Percentiles rank a stretch among this genome's conserved stretches.
Evolutionary conservation across 2,888 invertebrate species (phyloP).

Genomic region (Allygus modestus): DNA sequence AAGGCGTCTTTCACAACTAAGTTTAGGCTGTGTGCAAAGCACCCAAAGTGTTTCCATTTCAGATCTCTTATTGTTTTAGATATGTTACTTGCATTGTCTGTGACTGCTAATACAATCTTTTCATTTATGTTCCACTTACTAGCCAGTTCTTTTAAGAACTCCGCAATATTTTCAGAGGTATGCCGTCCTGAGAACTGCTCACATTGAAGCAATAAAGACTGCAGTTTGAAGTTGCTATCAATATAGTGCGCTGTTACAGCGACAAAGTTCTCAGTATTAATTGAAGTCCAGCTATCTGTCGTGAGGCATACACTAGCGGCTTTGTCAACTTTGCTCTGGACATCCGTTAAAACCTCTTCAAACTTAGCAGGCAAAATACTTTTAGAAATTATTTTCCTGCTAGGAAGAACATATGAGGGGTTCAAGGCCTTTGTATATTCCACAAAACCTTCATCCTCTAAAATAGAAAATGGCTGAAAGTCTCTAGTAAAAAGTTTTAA

Average conservation of each 20-base stretch:
- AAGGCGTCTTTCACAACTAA: neutral
- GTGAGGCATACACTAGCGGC: slow-evolving; percentile 39
- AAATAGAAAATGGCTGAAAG: slow-evolving; percentile 55
- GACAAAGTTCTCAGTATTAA: slow-evolving; percentile 37
- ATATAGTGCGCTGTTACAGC: slow-evolving; percentile 47
- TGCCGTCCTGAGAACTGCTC: slow-evolving; percentile 21
- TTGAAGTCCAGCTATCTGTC: slow-evolving; percentile 42
- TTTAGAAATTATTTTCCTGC: slow-evolving; percentile 60
- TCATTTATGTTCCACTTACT: slow-evolving; percentile 1
- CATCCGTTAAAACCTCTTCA: slow-evolving; percentile 49
- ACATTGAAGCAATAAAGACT: slow-evolving; percentile 25
- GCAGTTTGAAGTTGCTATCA: slow-evolving; percentile 22
- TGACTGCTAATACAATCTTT: neutral
- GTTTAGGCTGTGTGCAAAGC: slow-evolving; percentile 46
- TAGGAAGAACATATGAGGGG: slow-evolving; percentile 62
- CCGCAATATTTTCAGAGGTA: slow-evolving; percentile 13
- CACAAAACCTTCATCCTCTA: slow-evolving; percentile 58
- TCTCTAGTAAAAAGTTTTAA: slow-evolving; percentile 50
- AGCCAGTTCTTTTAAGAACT: neutral
- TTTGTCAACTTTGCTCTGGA: neutral
- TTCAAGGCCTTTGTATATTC: slow-evolving; percentile 36
- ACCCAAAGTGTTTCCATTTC: slow-evolving; percentile 43
- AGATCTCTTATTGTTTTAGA: slow-evolving; percentile 28
- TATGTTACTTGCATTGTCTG: slow-evolving; percentile 43
- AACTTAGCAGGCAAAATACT: slow-evolving; percentile 59